Evolutionary conservation across 2,888 invertebrate genomes (phyloP), one percentile per base, ranked within the genome.

Genomic region (Thymelicus acteon): DNA sequence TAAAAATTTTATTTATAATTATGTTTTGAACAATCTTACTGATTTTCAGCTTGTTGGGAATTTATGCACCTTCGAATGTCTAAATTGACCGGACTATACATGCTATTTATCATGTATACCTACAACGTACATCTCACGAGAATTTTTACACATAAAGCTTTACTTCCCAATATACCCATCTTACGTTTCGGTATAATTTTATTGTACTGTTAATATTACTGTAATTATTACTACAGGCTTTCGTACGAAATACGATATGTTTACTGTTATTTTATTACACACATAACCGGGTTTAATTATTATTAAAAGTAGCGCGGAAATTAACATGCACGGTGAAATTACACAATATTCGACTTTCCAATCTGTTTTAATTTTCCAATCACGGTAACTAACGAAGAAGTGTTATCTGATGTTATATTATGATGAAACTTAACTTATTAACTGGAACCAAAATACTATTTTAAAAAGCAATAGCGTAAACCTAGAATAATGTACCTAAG

Each of bases 181-280:
- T 15, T 8, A 2, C 15, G 49, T 52, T 19, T 52, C 49, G 49
- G 19, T 52, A 52, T 52, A 66, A 48, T 47, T 66, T 58, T 58
- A 66, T 40, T 61, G 44, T 24, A 66, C 47, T 31, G 58, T 66
- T n/a, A n/a, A n/a, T n/a, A n/a, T n/a, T 66, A 66, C 58, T 58
- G 58, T 47, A 37, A 66, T 47, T 24, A 19, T 52, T 37, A 39
- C 58, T 54, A 49, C 15, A 40, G 24, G 40, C 52, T 37, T 52
- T 40, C 52, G 39, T 39, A 31, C 48, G 52, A 52, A 63, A 52
- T 40, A 52, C 63, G 52, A 63, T 61, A 47, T 24, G 44, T 24
- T 61, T 47, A 47, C 44, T 64, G 52, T 63, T 54, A 52, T 54
- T 54, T 15, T 61, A 61, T 61, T 61, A 40, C 39, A 19, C 15